phyloP scores from a whole-genome alignment of 1,140 invertebrate genomes.

The Theocolax elegans region DNA sequence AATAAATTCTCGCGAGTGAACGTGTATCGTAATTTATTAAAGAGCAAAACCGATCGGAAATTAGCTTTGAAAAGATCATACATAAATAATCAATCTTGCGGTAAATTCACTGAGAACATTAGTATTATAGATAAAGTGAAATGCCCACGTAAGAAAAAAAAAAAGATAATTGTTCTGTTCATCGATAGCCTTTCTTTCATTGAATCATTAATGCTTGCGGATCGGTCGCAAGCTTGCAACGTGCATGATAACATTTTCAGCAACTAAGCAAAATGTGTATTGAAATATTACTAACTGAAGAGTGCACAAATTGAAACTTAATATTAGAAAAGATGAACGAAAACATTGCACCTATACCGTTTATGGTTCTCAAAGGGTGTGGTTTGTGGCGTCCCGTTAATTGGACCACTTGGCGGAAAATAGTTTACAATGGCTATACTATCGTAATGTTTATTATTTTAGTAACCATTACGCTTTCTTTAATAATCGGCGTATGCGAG shows the following conservation, averaged over 20 bases:
- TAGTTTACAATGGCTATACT: background rate
- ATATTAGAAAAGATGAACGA: slow-evolving; percentile 16
- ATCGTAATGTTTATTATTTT: slow-evolving; percentile 1
- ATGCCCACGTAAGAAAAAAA: background rate
- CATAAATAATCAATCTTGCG: slow-evolving; percentile 12
- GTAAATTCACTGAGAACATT: background rate
- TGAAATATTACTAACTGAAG: no score
- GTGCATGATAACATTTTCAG: no score
- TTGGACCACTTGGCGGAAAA: background rate
- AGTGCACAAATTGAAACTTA: no score
- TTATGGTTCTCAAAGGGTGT: slow-evolving; percentile 9
- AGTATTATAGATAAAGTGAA: background rate
- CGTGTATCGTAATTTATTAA: background rate
- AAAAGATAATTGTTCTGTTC: background rate
- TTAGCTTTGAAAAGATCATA: background rate
- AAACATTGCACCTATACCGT: slow-evolving; percentile 21
- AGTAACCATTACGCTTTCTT: background rate
- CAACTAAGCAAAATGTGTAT: no score
- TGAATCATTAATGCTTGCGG: slow-evolving; percentile 36
- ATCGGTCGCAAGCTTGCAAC: no score
- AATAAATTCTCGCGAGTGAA: background rate
- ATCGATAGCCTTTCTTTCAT: slow-evolving; percentile 21
- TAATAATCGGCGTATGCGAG: background rate
- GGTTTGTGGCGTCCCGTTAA: slow-evolving; percentile 25
- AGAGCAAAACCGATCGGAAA: background rate